These are phyloP conservation scores for Vespertilio murinus DNA, from an alignment of 2,797 vertebrate genomes.

Conservation along the genomic window DNA sequence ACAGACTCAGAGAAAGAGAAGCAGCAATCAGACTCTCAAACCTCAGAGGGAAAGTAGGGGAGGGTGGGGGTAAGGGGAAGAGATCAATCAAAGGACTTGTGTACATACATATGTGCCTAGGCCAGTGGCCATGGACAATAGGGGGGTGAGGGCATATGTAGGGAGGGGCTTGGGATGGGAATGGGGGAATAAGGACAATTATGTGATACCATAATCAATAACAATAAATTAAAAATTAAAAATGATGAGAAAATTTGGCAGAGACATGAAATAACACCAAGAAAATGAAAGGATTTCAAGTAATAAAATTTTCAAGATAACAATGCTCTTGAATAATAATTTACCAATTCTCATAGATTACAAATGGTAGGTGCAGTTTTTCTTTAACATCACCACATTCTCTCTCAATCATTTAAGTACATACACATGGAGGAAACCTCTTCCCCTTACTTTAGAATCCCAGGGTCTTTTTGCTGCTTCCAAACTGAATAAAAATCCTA, in stretches of 20 bases:
- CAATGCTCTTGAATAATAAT: slow-evolving; percentile 24
- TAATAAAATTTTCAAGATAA: slow-evolving; percentile 26
- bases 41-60: no score
- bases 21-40: no score
- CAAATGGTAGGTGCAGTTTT: background rate
- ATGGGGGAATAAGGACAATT: no score
- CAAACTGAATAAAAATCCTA: background rate
- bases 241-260: background rate
- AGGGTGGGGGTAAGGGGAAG: no score
- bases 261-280: slow-evolving; percentile 28
- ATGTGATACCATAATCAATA: no score
- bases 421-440: background rate
- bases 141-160: no score
- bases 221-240: no score
- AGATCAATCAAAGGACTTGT: no score
- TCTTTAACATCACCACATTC: background rate
- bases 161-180: no score
- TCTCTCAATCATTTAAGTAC: background rate
- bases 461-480: background rate
- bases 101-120: no score
- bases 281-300: background rate
- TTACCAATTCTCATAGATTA: background rate
- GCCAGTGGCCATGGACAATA: no score
- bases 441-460: background rate
- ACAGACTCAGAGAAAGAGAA: no score